phyloP scores from a whole-genome alignment of 2,888 invertebrate genomes.

The Omphaloscelis lunosa region DNA sequence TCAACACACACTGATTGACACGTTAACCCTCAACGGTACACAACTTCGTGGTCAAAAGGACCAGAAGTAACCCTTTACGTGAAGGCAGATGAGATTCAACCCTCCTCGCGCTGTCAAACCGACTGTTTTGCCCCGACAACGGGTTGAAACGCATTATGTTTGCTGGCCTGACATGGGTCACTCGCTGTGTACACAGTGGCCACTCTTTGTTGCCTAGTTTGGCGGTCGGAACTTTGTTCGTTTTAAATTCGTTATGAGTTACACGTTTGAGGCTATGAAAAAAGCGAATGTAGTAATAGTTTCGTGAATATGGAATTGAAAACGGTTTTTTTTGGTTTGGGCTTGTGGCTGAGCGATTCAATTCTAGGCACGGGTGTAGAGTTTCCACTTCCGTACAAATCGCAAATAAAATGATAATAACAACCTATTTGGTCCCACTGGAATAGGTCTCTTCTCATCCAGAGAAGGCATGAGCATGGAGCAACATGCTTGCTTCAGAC shows the following conservation, averaged over 20 bases:
- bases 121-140: conserved; percentile 52
- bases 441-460: not conserved
- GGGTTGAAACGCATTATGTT: conserved; percentile 54
- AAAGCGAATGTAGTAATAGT: not conserved
- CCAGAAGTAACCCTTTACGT: conserved; percentile 49
- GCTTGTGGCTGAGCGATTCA: not conserved
- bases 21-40: conserved; percentile 42
- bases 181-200: conserved; percentile 33
- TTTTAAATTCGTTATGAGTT: conserved; percentile 44
- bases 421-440: not conserved
- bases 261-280: conserved; percentile 20
- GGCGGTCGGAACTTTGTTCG: conserved; percentile 52
- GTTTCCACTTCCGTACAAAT: not conserved
- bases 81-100: conserved; percentile 54
- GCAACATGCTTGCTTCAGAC: not conserved
- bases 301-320: conserved; percentile 12
- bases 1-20: conserved; percentile 52
- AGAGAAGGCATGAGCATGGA: not conserved
- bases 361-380: not conserved
- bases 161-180: conserved; percentile 55
- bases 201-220: conserved; percentile 62
- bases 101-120: conserved; percentile 54
- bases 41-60: conserved; percentile 55
- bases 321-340: not conserved
- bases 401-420: not conserved